Evolutionary conservation across 2,888 invertebrate genomes (phyloP).

Genomic region (Cephus pygmeus): DNA sequence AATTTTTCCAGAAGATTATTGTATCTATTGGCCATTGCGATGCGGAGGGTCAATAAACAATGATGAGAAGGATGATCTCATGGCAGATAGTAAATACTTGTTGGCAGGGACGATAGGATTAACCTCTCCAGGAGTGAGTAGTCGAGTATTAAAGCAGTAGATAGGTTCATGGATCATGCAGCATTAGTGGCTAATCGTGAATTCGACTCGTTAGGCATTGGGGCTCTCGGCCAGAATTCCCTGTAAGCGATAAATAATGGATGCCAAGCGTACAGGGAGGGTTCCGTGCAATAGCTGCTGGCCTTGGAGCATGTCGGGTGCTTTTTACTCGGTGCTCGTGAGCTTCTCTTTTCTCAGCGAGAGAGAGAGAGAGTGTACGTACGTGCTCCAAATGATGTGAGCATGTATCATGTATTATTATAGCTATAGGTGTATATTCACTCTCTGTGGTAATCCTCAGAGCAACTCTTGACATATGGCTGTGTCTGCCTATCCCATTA

Average conservation of each 20-base stretch:
- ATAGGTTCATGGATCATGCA: neutral
- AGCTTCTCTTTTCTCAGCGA: slow-evolving; percentile 16
- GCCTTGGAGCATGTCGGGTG: slow-evolving; percentile 38
- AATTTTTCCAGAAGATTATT: neutral
- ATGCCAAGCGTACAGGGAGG: slow-evolving; percentile 33
- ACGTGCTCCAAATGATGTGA: slow-evolving; percentile 29
- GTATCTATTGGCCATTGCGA: neutral
- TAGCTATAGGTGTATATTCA: slow-evolving; percentile 8
- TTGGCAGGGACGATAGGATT: neutral
- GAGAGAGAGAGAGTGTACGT: slow-evolving; percentile 28
- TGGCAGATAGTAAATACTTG: neutral
- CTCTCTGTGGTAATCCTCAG: neutral
- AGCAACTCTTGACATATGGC: neutral
- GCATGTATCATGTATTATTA: neutral
- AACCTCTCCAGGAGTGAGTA: neutral
- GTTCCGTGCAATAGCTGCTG: slow-evolving; percentile 40
- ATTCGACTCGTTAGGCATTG: neutral
- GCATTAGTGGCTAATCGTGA: neutral
- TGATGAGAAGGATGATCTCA: neutral
- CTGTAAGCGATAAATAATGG: slow-evolving; percentile 42
- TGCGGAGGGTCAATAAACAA: neutral
- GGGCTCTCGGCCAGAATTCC: slow-evolving; percentile 27
- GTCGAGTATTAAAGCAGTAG: neutral
- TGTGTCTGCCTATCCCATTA: neutral
- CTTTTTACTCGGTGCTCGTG: slow-evolving; percentile 31